These are phyloP conservation scores for Chinchilla lanigera DNA, from an alignment of 2,113 vertebrate species.

Conservation along the genomic window DNA sequence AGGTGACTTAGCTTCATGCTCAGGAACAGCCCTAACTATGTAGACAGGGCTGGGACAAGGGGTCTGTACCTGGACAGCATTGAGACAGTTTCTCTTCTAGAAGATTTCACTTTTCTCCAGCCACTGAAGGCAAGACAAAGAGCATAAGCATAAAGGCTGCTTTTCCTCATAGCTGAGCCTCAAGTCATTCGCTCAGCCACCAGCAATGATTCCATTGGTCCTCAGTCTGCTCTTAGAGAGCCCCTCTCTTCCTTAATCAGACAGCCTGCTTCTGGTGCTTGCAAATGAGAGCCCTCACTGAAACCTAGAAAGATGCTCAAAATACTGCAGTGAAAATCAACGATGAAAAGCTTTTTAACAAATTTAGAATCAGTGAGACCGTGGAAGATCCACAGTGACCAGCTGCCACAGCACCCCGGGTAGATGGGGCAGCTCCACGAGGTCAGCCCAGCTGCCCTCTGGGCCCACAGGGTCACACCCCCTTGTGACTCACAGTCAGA, in stretches of 20 bases:
- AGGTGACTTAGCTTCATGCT: background rate
- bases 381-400: too few relatives aligned
- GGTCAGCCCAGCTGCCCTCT: background rate
- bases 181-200: background rate
- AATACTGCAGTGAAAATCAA: background rate
- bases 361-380: too few relatives aligned
- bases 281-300: background rate
- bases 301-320: background rate
- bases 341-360: background rate
- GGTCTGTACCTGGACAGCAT: background rate
- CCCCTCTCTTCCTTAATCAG: background rate
- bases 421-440: background rate
- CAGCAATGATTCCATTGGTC: background rate
- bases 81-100: background rate
- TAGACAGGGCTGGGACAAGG: background rate
- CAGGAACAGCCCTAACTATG: background rate
- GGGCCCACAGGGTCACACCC: rapidly evolving
- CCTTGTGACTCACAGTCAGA: background rate
- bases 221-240: background rate
- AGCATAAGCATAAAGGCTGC: background rate
- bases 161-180: background rate
- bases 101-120: background rate
- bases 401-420: background rate
- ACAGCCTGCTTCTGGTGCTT: background rate
- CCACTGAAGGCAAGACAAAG: background rate